Conservation (phyloP, 2,113 vertebrate species). For the Apodemus sylvaticus region DNA sequence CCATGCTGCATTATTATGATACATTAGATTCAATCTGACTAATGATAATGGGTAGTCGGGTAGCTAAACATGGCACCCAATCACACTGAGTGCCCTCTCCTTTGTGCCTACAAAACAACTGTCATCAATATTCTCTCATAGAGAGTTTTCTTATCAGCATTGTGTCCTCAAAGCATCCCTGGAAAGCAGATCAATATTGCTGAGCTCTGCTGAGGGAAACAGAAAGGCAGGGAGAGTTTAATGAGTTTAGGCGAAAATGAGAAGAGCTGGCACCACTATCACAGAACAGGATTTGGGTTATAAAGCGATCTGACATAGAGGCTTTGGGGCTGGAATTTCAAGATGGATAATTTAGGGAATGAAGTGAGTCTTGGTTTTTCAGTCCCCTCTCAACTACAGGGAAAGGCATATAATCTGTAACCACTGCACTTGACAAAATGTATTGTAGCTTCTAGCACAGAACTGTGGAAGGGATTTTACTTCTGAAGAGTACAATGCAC, state of each 20-base stretch:
- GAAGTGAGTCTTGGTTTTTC: conserved; percentile 10
- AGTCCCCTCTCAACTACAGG: conserved; percentile 31
- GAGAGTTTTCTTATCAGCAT: conserved; percentile 64
- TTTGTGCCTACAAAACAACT: conserved; percentile 67
- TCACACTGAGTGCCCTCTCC: conserved; percentile 61
- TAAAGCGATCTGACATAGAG: conserved; percentile 40
- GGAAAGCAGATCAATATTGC: conserved; percentile 59
- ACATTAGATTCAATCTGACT: conserved; percentile 67
- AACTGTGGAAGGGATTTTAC: conserved; percentile 46
- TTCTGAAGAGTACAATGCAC: conserved; percentile 38
- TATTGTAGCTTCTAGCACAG: conserved; percentile 33
- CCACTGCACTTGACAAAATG: conserved; percentile 49
- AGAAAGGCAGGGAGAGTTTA: conserved; percentile 8
- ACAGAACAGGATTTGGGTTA: conserved; percentile 36
- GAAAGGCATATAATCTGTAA: conserved; percentile 39
- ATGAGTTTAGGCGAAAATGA: conserved; percentile 55
- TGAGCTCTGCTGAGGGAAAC: conserved; percentile 55
- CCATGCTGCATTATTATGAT: conserved; percentile 55
- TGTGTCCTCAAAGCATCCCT: conserved; percentile 65
- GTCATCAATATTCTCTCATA: conserved; percentile 69
- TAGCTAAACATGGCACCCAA: conserved; percentile 61
- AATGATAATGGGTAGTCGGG: conserved; percentile 42
- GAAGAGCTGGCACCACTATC: background rate
- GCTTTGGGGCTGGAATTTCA: background rate
- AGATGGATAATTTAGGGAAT: background rate